Evolutionary conservation across 2,888 invertebrate genomes (phyloP).

Genomic region (Arge pagana): DNA sequence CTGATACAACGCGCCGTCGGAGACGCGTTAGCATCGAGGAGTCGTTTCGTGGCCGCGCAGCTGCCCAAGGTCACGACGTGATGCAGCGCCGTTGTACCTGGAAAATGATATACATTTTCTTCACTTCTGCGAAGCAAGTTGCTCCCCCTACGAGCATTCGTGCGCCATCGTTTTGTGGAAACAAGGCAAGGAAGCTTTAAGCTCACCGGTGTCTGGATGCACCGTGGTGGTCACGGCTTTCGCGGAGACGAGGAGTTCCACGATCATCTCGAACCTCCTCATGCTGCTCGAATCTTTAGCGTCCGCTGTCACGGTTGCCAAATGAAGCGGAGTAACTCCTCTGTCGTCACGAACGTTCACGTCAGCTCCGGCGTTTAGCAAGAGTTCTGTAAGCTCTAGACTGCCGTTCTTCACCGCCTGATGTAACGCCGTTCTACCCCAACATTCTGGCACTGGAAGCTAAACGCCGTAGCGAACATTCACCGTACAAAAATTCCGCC

Average conservation of each 20-base stretch:
- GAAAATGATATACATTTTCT: constrained; percentile 5
- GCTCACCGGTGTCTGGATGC: constrained; percentile 37
- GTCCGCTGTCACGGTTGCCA: constrained; percentile 50
- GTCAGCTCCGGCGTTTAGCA: constrained; percentile 48
- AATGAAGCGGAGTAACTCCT: constrained; percentile 53
- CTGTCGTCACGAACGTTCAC: constrained; percentile 52
- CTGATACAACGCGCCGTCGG: constrained; percentile 38
- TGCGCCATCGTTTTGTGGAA: too few relatives aligned
- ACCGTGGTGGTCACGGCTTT: constrained; percentile 34
- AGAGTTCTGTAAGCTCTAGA: constrained; percentile 45
- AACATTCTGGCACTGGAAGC: constrained; percentile 51
- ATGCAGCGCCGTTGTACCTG: constrained; percentile 53
- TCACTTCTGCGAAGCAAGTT: too few relatives aligned
- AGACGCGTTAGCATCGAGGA: constrained; percentile 53
- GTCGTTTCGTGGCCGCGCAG: constrained; percentile 43
- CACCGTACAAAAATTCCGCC: neutral
- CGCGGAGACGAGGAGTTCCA: constrained; percentile 48
- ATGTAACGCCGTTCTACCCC: constrained; percentile 54
- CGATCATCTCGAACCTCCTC: constrained; percentile 47
- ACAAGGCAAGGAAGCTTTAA: too few relatives aligned
- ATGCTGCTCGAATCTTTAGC: constrained; percentile 31
- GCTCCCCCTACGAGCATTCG: too few relatives aligned
- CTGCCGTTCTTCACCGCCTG: constrained; percentile 54
- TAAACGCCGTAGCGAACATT: constrained; percentile 30
- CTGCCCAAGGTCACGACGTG: constrained; percentile 54